These are phyloP conservation scores for Eira barbara DNA, from an alignment of 2,113 vertebrate genomes.

Conservation along the genomic window DNA sequence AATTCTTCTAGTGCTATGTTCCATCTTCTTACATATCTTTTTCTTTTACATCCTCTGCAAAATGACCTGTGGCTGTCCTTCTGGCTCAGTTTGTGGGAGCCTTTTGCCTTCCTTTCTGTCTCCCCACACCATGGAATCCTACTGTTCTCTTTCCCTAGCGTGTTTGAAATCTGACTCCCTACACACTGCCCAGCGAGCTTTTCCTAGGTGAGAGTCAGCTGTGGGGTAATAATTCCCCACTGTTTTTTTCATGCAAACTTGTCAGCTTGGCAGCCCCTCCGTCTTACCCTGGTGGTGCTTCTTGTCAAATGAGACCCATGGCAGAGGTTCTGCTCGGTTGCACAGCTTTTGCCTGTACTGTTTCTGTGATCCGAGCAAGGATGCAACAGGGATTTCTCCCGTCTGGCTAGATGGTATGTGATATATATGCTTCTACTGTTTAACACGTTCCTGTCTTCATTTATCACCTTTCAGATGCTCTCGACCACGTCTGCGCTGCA, in stretches of 20 bases:
- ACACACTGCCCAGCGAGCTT: accelerated
- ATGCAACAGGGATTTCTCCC: background rate
- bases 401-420: background rate
- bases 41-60: background rate
- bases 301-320: background rate
- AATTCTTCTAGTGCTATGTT: background rate
- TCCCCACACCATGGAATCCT: background rate
- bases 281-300: accelerated
- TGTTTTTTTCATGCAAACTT: background rate
- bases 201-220: background rate
- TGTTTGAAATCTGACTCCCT: background rate
- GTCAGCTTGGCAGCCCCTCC: background rate
- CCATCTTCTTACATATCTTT: background rate
- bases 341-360: background rate
- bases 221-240: background rate
- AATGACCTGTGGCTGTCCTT: background rate
- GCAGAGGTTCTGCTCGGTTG: background rate
- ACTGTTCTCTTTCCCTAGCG: background rate
- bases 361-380: background rate
- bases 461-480: background rate
- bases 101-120: background rate
- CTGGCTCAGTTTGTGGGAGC: background rate
- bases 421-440: background rate
- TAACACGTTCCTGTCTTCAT: background rate
- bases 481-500: background rate